Base-by-base conservation (phyloP, 2,797 vertebrate species). In the Bothrops alternatus region DNA sequence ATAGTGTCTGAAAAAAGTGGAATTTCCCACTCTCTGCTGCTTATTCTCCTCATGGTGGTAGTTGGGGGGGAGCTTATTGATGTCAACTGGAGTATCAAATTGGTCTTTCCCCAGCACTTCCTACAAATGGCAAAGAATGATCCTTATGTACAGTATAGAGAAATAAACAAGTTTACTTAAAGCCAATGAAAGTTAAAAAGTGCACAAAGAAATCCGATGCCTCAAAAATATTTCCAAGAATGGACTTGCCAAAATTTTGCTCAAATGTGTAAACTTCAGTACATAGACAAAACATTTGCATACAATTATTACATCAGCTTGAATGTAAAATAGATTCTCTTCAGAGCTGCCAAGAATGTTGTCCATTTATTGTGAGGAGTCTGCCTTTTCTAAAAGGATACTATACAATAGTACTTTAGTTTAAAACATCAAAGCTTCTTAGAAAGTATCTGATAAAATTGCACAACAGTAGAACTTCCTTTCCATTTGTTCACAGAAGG, bases 31-130 rank as follows among this genome's bases (percentile, higher is more conserved):
- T 28, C 5, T 94, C 37, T 10, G 95, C 56, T 96, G 88, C 50
- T 94, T 91, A 63, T 96, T 93, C 57, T 97, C 96, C 63, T 97
- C 96, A 47, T 94, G 94, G 89, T 97, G 97, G 89, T 97, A 97
- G 89, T 97, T 96, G 55, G 42, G 86, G 14, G 96, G 96, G 25
- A 97, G 95, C 90, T 93, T 87, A 89, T 42, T 92, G 78, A 96
- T 90, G 47, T 97, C 96, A 94, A 95, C 11, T 3, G 95, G 91
- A 32, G 94, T 56, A 14, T 95, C 95, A 61, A 97, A 95, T 88
- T 32, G 94, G 85, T 95, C 91, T 89, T 60, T 91, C n/a, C 65
- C 87, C 65, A 93, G 1, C 16, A 28, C 10, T 1, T 53, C 88
- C 93, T 94, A 61, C 78, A 92, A 56, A n/a, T 5, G 57, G 61